phyloP scores from a whole-genome alignment of 2,797 vertebrate species.

The Glossophaga mutica region DNA sequence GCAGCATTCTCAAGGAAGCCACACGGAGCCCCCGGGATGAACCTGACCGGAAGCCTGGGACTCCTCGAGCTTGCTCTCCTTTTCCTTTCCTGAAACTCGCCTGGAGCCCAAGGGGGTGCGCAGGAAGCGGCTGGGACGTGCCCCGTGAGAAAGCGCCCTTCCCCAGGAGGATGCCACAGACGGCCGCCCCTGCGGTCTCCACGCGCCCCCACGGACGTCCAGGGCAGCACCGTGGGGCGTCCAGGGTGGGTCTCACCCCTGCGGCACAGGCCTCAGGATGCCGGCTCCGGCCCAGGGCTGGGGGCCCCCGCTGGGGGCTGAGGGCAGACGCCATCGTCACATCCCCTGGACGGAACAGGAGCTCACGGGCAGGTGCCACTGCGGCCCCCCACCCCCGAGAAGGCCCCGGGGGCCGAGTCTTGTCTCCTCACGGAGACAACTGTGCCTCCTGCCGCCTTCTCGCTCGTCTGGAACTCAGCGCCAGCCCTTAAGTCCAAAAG shows the following conservation, averaged over 20 bases:
- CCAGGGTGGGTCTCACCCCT: neutral
- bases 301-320: too few species aligned
- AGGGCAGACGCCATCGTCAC: accelerated
- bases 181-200: too few species aligned
- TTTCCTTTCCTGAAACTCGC: neutral
- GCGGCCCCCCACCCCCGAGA: accelerated
- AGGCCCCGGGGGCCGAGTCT: neutral
- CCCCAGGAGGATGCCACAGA: neutral
- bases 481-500: neutral
- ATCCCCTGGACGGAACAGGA: too few species aligned
- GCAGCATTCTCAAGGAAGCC: neutral
- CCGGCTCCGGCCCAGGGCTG: neutral
- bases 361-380: accelerated
- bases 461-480: neutral
- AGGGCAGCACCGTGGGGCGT: accelerated
- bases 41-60: neutral
- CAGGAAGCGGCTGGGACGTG: neutral
- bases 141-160: neutral
- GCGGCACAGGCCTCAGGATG: neutral
- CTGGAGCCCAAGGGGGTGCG: neutral
- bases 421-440: neutral
- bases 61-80: neutral
- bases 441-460: neutral
- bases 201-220: accelerated
- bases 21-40: neutral